phyloP scores from a whole-genome alignment of 2,888 invertebrate genomes.

The Ophion costatus region DNA sequence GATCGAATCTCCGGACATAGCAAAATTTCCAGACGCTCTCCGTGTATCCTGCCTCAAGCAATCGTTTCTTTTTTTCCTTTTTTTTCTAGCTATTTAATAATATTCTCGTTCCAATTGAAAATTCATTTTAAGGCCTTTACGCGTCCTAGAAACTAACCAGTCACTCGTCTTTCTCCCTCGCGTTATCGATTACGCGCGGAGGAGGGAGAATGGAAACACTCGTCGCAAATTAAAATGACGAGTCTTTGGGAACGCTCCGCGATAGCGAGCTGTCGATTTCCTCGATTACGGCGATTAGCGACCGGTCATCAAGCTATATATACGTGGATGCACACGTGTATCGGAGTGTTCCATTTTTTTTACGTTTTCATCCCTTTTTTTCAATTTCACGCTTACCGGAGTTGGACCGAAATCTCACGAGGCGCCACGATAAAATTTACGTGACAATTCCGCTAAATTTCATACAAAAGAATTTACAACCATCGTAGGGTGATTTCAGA shows the following conservation, averaged over 20 bases:
- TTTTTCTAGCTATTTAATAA: conserved; percentile 59
- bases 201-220: background rate
- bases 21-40: conserved; percentile 33
- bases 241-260: conserved; percentile 15
- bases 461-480: background rate
- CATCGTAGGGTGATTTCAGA: background rate
- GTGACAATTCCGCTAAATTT: background rate
- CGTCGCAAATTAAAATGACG: conserved; percentile 11
- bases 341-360: conserved; percentile 9
- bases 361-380: background rate
- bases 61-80: background rate
- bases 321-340: background rate
- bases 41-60: conserved; percentile 33
- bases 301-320: conserved; percentile 22
- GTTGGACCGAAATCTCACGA: background rate
- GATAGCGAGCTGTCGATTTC: conserved; percentile 22
- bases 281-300: conserved; percentile 34
- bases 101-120: conserved; percentile 50
- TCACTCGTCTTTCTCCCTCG: conserved; percentile 12
- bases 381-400: background rate
- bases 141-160: conserved; percentile 42
- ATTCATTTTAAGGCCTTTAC: conserved; percentile 51
- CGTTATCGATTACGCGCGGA: conserved; percentile 7
- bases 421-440: background rate
- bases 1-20: conserved; percentile 49